Evolutionary conservation across 2,113 vertebrate species (phyloP), one percentile per base, ranked within the genome.

Genomic region (Perca flavescens): DNA sequence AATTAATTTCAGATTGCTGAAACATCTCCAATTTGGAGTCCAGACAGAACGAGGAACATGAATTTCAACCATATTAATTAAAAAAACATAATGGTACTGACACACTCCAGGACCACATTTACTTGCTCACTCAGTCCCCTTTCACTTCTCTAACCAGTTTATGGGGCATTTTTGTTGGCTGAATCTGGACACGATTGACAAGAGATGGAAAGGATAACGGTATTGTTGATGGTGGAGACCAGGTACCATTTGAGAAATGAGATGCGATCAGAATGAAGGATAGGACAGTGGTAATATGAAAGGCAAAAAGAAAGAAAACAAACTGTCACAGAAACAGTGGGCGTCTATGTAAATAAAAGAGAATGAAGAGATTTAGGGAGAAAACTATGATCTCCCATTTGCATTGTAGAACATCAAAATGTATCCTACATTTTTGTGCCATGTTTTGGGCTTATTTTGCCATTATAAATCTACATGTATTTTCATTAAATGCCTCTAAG

Each of bases 301-400:
- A 62, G 52, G 17, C 9, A 54, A 40, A 57, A 74, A 25, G 3
- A 61, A 54, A 19, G 40, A 73, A 21, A 65, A 47, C 31, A 70
- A 70, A 14, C 49, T 40, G 28, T 72, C 61, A 31, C n/a, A 46
- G 50, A 69, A 79, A 52, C 65, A 79, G 74, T 56, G 69, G 67
- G 54, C 9, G 34, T 76, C n/a, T 40, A 77, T 68, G 49, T 60
- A 66, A 79, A 79, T 71, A 40, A 63, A 67, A 63, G 34, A 75
- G 36, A 34, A 74, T 0, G 10, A 46, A 80, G 66, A 49, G 21
- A 54, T 60, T 69, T 34, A 4, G 22, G 5, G n/a, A 53, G 47
- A 66, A 61, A 47, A 28, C 16, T 73, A 5, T 62, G 61, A 72
- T 54, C 11, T 47, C 6, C 54, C 47, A 14, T 80, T 77, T 77